A percentile compares a stretch with the other conserved stretches of the same genome.
Evolutionary conservation across 2,888 invertebrate genomes (phyloP).

Genomic region (Chymomyza caudatula): DNA sequence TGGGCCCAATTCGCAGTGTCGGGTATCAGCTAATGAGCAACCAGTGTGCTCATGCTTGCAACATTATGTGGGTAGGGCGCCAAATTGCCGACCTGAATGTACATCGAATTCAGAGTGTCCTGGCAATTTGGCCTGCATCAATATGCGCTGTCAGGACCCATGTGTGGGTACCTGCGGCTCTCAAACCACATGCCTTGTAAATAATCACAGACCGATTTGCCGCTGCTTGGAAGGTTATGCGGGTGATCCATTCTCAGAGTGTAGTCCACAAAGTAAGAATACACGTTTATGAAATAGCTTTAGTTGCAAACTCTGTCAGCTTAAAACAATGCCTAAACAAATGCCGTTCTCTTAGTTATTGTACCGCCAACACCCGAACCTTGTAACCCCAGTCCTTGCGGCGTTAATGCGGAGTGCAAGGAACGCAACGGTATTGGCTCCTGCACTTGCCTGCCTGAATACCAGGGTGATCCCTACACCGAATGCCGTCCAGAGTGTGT

Average conservation of each 20-base stretch:
- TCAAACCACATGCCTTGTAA: conserved; percentile 87
- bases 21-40: conserved; percentile 82
- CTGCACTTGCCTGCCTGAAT: conserved; percentile 89
- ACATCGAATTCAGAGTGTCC: conserved; percentile 90
- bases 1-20: conserved; percentile 90
- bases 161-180: conserved; percentile 91
- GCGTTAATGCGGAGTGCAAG: conserved; percentile 90
- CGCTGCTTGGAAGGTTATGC: conserved; percentile 88
- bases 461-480: conserved; percentile 91
- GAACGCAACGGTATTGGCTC: conserved; percentile 90
- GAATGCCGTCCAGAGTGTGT: conserved; percentile 92
- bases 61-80: conserved; percentile 89
- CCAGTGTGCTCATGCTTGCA: conserved; percentile 89
- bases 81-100: conserved; percentile 92
- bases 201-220: conserved; percentile 91
- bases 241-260: conserved; percentile 91
- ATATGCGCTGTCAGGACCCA: conserved; percentile 89
- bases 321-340: not conserved
- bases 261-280: conserved; percentile 81
- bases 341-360: conserved; percentile 55
- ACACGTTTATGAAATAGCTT: conserved; percentile 63
- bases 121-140: conserved; percentile 89
- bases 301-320: conserved; percentile 39
- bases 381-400: conserved; percentile 92
- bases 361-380: conserved; percentile 81